phyloP scores from a whole-genome alignment of 1,140 invertebrate genomes.

The Ostrea edulis region DNA sequence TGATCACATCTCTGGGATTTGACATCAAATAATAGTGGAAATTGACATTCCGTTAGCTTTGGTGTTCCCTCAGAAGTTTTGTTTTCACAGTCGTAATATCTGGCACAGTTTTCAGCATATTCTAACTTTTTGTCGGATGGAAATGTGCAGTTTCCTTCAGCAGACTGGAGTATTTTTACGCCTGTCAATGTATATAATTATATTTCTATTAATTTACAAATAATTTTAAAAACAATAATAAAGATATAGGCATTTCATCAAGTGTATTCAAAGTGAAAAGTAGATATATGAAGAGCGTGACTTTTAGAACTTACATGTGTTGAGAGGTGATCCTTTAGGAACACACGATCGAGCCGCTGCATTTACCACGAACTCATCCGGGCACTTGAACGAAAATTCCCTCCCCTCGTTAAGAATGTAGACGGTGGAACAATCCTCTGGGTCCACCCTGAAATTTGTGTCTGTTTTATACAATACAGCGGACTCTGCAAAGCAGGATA shows the following conservation, averaged over 20 bases:
- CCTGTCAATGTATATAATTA: neutral
- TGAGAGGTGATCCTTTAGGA: neutral
- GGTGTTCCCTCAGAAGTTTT: neutral
- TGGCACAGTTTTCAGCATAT: neutral
- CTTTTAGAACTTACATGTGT: neutral
- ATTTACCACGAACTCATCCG: neutral
- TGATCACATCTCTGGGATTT: neutral
- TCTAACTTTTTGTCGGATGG: neutral
- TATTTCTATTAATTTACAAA: neutral
- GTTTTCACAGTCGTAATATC: slow-evolving; percentile 10
- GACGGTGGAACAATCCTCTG: neutral
- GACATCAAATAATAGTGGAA: slow-evolving; percentile 41
- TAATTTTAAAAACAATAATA: too few species aligned
- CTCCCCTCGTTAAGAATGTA: neutral
- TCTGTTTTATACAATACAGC: neutral
- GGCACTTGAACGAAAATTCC: neutral
- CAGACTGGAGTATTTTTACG: neutral
- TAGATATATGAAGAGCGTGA: too few species aligned
- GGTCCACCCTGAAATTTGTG: neutral
- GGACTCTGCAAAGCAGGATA: neutral
- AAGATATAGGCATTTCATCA: too few species aligned
- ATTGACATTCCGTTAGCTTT: slow-evolving; percentile 20
- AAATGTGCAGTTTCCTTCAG: neutral
- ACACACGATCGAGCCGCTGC: neutral
- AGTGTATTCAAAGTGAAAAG: too few species aligned